Percentiles rank a stretch among this genome's conserved stretches.
These are phyloP conservation scores for Paraplagusia blochii DNA, from an alignment of 2,113 vertebrate genomes.

Conservation along the genomic window DNA sequence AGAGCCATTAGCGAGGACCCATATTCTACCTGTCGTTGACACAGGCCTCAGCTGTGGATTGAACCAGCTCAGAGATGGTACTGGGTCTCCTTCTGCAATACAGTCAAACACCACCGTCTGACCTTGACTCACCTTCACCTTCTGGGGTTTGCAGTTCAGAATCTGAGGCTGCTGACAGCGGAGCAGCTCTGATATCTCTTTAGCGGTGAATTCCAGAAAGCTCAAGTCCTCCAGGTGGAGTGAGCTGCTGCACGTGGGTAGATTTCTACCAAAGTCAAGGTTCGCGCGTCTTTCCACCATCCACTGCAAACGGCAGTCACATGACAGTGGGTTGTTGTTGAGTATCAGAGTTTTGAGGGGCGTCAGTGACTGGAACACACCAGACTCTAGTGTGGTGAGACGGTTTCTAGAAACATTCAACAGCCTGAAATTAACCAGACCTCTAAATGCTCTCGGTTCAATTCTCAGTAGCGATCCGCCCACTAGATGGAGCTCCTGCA, in stretches of 20 bases:
- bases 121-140: slow-evolving; percentile 76
- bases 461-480: slow-evolving; percentile 73
- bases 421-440: slow-evolving; percentile 70
- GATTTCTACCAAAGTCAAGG: slow-evolving; percentile 69
- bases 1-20: slow-evolving; percentile 75
- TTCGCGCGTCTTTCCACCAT: slow-evolving; percentile 63
- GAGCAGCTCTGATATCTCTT: slow-evolving; percentile 73
- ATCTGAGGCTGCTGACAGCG: slow-evolving; percentile 79
- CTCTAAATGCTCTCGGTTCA: slow-evolving; percentile 76
- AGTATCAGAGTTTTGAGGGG: slow-evolving; percentile 77
- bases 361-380: slow-evolving; percentile 76
- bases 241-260: slow-evolving; percentile 75
- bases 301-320: slow-evolving; percentile 88
- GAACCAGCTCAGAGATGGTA: slow-evolving; percentile 78
- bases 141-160: slow-evolving; percentile 60
- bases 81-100: slow-evolving; percentile 80
- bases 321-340: slow-evolving; percentile 81
- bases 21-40: slow-evolving; percentile 69
- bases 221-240: slow-evolving; percentile 65
- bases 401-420: slow-evolving; percentile 81
- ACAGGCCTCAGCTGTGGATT: slow-evolving; percentile 70
- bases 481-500: slow-evolving; percentile 82
- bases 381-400: slow-evolving; percentile 78
- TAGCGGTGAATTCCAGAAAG: slow-evolving; percentile 75
- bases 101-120: slow-evolving; percentile 76